Evolutionary conservation across 2,888 invertebrate species (phyloP).

Genomic region (Octodonta nipae): DNA sequence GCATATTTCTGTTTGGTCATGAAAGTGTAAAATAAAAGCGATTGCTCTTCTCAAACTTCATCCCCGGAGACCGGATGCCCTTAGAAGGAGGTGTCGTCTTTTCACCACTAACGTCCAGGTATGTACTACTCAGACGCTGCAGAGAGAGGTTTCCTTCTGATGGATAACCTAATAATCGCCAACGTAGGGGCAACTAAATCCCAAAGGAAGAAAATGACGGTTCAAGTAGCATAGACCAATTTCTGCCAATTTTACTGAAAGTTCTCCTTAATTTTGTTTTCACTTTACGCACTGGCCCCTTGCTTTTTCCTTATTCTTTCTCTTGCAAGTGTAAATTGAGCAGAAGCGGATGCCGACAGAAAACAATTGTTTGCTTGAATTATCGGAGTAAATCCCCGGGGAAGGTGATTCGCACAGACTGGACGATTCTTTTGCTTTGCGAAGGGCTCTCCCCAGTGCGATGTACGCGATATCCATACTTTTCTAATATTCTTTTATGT

Average conservation of each 20-base stretch:
- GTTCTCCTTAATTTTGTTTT: slow-evolving; percentile 31
- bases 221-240: slow-evolving; percentile 39
- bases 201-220: slow-evolving; percentile 27
- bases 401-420: slow-evolving; percentile 7
- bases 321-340: slow-evolving; percentile 27
- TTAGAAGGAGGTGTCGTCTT: slow-evolving; percentile 25
- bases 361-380: slow-evolving; percentile 29
- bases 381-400: slow-evolving; percentile 19
- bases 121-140: slow-evolving; percentile 12
- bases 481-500: no score
- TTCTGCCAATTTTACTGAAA: slow-evolving; percentile 44
- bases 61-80: no score
- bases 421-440: slow-evolving; percentile 6
- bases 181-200: slow-evolving; percentile 31
- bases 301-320: no score
- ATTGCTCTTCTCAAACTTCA: no score
- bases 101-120: no score
- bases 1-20: no score
- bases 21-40: no score
- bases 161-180: slow-evolving; percentile 37
- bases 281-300: slow-evolving; percentile 11
- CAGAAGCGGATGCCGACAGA: slow-evolving; percentile 25
- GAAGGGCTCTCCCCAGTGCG: no score
- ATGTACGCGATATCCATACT: no score
- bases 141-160: slow-evolving; percentile 16